Conservation (phyloP, 2,113 vertebrate species). For the Stigmatopora argus region DNA sequence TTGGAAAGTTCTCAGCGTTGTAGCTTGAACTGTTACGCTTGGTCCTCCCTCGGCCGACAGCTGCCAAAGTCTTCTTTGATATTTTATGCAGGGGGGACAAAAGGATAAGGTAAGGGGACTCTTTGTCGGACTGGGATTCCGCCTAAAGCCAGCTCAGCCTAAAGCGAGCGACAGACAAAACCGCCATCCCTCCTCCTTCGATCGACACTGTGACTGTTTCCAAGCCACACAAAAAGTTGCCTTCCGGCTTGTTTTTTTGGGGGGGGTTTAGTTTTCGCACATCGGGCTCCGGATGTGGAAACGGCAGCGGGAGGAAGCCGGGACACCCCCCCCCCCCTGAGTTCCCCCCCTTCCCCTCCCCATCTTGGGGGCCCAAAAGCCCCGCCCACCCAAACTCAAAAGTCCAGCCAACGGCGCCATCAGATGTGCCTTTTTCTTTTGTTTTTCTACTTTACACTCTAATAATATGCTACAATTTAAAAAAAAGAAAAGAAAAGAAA, state of each 20-base stretch:
- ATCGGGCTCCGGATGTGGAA: conserved; percentile 63
- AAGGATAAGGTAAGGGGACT: conserved; percentile 45
- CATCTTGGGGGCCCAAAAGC: too few species aligned
- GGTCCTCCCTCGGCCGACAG: conserved; percentile 23
- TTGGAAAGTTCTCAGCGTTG: conserved; percentile 13
- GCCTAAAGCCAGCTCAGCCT: too few species aligned
- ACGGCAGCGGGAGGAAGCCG: conserved; percentile 23
- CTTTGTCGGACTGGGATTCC: too few species aligned
- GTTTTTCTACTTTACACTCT: conserved; percentile 67
- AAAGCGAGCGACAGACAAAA: conserved; percentile 31
- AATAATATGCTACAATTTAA: conserved; percentile 68
- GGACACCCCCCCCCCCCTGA: conserved; percentile 41
- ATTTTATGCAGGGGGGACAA: conserved; percentile 62
- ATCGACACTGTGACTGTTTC: conserved; percentile 80
- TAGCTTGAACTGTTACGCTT: conserved; percentile 46
- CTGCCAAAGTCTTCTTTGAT: conserved; percentile 66
- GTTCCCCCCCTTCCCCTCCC: too few species aligned
- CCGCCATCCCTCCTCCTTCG: conserved; percentile 6
- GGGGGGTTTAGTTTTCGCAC: conserved; percentile 50
- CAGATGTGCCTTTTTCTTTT: conserved; percentile 92
- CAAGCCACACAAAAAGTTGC: conserved; percentile 67
- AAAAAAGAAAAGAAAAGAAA: not conserved
- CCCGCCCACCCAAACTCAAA: conserved; percentile 45
- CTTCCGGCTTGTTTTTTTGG: conserved; percentile 63
- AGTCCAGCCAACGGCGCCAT: conserved; percentile 72